Conservation (phyloP, 2,113 vertebrate species). For the Gnathonemus echidnorhynchus region DNA sequence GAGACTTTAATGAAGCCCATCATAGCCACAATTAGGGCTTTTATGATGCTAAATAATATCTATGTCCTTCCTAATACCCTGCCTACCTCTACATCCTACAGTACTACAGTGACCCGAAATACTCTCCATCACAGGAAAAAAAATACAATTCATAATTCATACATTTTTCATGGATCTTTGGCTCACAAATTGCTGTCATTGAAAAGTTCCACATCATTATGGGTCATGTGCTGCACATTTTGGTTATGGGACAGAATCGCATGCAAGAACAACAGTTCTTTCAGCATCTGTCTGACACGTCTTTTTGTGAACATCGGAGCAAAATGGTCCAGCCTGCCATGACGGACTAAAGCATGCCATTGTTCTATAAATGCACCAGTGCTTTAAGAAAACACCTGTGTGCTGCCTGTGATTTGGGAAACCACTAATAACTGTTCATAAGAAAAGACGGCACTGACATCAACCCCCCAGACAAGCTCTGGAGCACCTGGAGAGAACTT, state of each 20-base stretch:
- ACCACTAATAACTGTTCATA: background rate
- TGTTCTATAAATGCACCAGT: background rate
- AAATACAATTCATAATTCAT: background rate
- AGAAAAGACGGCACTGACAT: background rate
- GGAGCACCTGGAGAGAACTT: background rate
- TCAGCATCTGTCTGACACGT: background rate
- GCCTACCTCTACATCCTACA: background rate
- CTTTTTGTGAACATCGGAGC: background rate
- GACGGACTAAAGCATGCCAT: background rate
- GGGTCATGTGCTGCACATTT: background rate
- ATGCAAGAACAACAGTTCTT: background rate
- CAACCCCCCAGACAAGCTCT: background rate
- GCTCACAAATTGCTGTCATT: background rate
- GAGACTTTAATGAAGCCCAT: background rate
- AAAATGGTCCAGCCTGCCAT: background rate
- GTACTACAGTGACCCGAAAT: background rate
- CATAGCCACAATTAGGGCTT: background rate
- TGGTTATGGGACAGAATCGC: background rate
- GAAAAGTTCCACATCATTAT: background rate
- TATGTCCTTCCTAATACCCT: background rate
- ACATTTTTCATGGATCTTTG: background rate
- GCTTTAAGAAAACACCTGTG: background rate
- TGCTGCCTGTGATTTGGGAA: background rate
- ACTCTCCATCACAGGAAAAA: background rate
- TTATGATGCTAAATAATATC: background rate